phyloP scores from a whole-genome alignment of 2,888 invertebrate genomes.

The Cyaniris semiargus region DNA sequence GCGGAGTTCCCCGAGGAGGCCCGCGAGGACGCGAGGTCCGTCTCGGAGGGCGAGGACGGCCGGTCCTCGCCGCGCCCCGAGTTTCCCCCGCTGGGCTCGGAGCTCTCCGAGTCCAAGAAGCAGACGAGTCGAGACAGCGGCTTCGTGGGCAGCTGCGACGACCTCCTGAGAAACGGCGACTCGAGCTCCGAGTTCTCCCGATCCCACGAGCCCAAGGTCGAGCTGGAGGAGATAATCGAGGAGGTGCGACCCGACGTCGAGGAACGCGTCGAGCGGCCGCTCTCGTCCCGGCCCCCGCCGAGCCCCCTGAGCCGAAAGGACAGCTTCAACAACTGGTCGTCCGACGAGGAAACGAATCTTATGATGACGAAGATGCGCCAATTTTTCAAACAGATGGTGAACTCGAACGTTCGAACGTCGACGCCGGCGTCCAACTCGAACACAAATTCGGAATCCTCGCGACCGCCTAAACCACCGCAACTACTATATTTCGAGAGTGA shows the following conservation, averaged over 20 bases:
- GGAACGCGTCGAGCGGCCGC: slow-evolving; percentile 71
- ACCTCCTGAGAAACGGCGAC: slow-evolving; percentile 85
- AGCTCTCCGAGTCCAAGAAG: slow-evolving; percentile 84
- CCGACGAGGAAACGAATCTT: slow-evolving; percentile 95
- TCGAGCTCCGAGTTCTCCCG: slow-evolving; percentile 76
- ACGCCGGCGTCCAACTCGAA: slow-evolving; percentile 81
- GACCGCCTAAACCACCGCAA: slow-evolving; percentile 90
- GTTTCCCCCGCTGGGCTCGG: slow-evolving; percentile 78
- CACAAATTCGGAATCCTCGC: slow-evolving; percentile 80
- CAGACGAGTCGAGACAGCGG: slow-evolving; percentile 93
- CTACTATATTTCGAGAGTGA: slow-evolving; percentile 94
- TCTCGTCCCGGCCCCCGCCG: slow-evolving; percentile 76
- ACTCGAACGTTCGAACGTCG: slow-evolving; percentile 79
- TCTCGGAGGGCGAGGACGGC: slow-evolving; percentile 84
- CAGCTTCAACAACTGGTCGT: slow-evolving; percentile 96
- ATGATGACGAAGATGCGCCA: slow-evolving; percentile 98
- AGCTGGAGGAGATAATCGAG: slow-evolving; percentile 81
- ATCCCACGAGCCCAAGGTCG: slow-evolving; percentile 77
- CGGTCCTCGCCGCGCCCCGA: slow-evolving; percentile 86
- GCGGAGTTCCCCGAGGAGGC: slow-evolving; percentile 83
- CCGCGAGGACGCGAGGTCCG: slow-evolving; percentile 79
- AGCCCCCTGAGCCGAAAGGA: slow-evolving; percentile 88
- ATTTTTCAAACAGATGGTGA: slow-evolving; percentile 95
- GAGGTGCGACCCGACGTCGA: slow-evolving; percentile 80
- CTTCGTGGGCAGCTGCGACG: slow-evolving; percentile 93